These are phyloP conservation scores for Molothrus aeneus DNA, from an alignment of 2,797 vertebrate genomes.

Conservation along the genomic window DNA sequence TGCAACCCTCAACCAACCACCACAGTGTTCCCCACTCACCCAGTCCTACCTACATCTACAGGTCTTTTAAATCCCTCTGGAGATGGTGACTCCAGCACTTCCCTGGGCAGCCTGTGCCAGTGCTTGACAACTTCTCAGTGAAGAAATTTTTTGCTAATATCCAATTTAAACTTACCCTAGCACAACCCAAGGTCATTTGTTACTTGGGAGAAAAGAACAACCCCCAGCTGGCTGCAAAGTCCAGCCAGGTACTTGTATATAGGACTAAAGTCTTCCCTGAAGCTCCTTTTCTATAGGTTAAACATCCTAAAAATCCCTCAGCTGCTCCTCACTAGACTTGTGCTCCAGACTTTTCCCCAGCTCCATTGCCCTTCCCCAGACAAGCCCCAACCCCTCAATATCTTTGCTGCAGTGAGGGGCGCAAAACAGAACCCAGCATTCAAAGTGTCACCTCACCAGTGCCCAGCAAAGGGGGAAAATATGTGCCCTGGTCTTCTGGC, in stretches of 20 bases:
- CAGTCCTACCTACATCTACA: too few species aligned
- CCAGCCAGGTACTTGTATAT: not conserved
- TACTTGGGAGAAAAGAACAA: not conserved
- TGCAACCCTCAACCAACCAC: too few species aligned
- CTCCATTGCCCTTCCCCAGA: not conserved
- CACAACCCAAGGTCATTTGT: not conserved
- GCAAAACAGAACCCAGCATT: not conserved
- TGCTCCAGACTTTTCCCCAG: not conserved
- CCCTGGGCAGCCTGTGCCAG: not conserved
- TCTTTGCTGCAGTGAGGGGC: not conserved
- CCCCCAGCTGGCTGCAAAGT: not conserved
- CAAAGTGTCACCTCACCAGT: rapidly evolving
- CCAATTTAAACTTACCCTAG: not conserved
- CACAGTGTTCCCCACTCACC: rapidly evolving
- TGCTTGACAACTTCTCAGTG: not conserved
- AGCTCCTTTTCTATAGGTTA: not conserved
- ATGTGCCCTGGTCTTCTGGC: not conserved
- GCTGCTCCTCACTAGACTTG: not conserved
- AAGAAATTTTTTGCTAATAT: not conserved
- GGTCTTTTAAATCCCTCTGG: rapidly evolving
- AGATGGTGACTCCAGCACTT: not conserved
- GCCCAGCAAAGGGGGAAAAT: not conserved
- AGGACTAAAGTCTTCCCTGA: not conserved
- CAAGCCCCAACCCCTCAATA: too few species aligned
- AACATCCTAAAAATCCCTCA: not conserved